Evolutionary conservation across 2,113 vertebrate species (phyloP), one percentile per base, ranked within the genome.

Genomic region (Turnix velox): DNA sequence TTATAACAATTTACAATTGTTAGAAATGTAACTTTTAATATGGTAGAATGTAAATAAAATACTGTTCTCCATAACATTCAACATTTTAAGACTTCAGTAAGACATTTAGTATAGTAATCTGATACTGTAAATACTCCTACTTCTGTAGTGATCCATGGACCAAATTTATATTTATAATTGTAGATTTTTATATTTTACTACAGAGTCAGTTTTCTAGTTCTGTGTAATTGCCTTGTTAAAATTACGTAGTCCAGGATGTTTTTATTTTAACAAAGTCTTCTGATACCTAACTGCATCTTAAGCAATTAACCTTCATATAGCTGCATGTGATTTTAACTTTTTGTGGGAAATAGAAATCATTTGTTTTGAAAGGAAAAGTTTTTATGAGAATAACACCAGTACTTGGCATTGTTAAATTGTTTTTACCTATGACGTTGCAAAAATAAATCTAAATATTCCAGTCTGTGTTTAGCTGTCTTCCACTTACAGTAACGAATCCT

Each of bases 151-250:
- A 98, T 97, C 93, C 96, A 98, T 98, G 98, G 98, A 99, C 99
- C 99, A 99, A 99, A 99, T 99, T 98, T 99, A 98, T 99, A 99
- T 99, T 99, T 99, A 99, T 99, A 99, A 98, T 98, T 98, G 98
- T 99, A 99, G 98, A 99, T 98, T 99, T 99, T 99, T 99, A 99
- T 99, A 99, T 99, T 98, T 99, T 98, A 99, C 98, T 98, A 98
- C 97, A 95, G 97, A 98, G 96, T 98, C 97, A 93, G 97, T 99
- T 99, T 99, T 98, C 97, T 99, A 99, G 99, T 98, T 97, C 96
- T 96, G 97, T 98, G 96, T 97, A 97, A 96, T 98, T 98, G 96
- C 94, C 97, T 97, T 97, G 97, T 98, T 98, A 96, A 97, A 98
- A 98, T 98, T 61, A 96, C 93, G 84, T 98, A 98, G 98, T 96